Evolutionary conservation across 2,888 invertebrate species (phyloP), one percentile per base, ranked within the genome.

Genomic region (Endomychus coccineus): DNA sequence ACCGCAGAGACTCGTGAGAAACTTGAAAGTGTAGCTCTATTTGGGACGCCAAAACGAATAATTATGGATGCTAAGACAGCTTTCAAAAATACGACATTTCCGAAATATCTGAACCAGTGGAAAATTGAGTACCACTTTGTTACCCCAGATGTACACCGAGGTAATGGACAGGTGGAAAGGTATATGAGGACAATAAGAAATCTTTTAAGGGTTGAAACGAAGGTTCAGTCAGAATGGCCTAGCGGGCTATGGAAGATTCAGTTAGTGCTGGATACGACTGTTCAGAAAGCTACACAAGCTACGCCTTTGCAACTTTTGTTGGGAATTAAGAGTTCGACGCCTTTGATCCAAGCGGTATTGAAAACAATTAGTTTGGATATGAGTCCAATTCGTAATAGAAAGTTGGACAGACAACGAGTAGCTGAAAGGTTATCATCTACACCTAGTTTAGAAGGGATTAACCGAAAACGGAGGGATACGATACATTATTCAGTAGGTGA

Each of bases 171-270:
- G n/a, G n/a, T n/a, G n/a, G n/a, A n/a, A n/a, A n/a, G n/a, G 5
- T 51, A 48, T 33, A 50, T 50, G 43, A 23, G 44, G 16, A 50
- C 48, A 4, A 44, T 50, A 4, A 44, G 25, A 27, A 45, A 50
- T 35, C 28, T 50, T 13, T 16, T 42, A 4, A 37, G 49, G 15
- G 39, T 49, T 16, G 41, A 45, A 33, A 44, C 42, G 5, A 11
- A 36, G 28, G 15, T 44, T 12, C 35, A 42, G 42, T 30, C 40
- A 41, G 45, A 45, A 45, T 43, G 43, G 44, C 25, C 44, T 41
- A 50, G 38, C 24, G 30, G 25, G 16, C 12, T 48, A n/a, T 46
- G 41, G 42, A 51, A 48, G 30, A 46, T 50, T 7, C 46, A 50
- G 14, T 22, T 47, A 3, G 40, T 44, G n/a, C 29, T 49, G 7